A percentile compares a stretch with the other conserved stretches of the same genome.
Evolutionary conservation across 2,888 invertebrate genomes (phyloP).

Genomic region (Osmoderma eremita): DNA sequence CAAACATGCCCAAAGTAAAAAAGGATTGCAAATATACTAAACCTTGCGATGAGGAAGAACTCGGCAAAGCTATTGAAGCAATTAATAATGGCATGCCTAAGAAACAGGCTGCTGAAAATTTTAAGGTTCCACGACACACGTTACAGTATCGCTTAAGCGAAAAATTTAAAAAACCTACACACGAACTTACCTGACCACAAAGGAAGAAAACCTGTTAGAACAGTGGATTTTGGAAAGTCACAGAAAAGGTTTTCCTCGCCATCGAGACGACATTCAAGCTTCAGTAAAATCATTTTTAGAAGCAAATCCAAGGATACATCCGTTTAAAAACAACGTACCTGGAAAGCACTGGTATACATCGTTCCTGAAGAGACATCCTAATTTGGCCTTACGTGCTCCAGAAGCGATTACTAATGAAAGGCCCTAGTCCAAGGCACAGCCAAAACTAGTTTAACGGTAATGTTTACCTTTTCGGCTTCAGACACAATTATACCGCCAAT

Average conservation of each 20-base stretch:
- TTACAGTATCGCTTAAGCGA: slow-evolving; percentile 42
- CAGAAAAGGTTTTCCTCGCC: slow-evolving; percentile 55
- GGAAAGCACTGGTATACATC: slow-evolving; percentile 51
- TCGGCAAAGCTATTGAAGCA: slow-evolving; percentile 39
- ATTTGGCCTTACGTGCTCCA: slow-evolving; percentile 48
- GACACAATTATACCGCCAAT: slow-evolving; percentile 55
- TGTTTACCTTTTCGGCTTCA: slow-evolving; percentile 57
- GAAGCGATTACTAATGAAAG: slow-evolving; percentile 58
- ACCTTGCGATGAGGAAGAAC: slow-evolving; percentile 34
- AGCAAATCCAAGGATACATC: slow-evolving; percentile 48
- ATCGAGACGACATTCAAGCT: slow-evolving; percentile 50
- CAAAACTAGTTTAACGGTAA: slow-evolving; percentile 56
- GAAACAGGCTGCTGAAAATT: slow-evolving; percentile 42
- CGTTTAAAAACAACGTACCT: slow-evolving; percentile 51
- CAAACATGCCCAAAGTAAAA: slow-evolving; percentile 17
- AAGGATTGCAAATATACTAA: slow-evolving; percentile 4
- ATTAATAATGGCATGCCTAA: slow-evolving; percentile 44
- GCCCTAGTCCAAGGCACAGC: slow-evolving; percentile 51
- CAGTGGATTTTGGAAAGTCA: slow-evolving; percentile 53
- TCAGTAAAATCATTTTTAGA: slow-evolving; percentile 47
- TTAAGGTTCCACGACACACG: slow-evolving; percentile 40
- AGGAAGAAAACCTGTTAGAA: slow-evolving; percentile 53
- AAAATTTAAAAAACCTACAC: slow-evolving; percentile 36
- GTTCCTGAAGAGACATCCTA: slow-evolving; percentile 53
- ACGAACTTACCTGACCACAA: slow-evolving; percentile 45